These are phyloP conservation scores for Rattus rattus DNA, from an alignment of 2,113 vertebrate genomes.

Conservation along the genomic window DNA sequence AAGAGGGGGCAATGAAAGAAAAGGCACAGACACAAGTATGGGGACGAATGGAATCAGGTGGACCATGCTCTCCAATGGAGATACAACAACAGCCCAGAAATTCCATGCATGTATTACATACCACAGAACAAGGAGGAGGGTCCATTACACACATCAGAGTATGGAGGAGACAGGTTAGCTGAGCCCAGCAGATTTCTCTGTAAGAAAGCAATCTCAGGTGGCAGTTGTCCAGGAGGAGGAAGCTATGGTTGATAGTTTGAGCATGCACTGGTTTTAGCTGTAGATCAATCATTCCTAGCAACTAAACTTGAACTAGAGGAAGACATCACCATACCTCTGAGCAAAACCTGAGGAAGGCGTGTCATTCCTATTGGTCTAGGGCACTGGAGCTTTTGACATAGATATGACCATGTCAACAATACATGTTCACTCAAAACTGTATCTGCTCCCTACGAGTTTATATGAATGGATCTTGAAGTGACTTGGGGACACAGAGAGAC, in stretches of 20 bases:
- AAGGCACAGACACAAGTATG: background rate
- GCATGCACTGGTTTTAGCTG: background rate
- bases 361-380: background rate
- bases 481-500: background rate
- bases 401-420: background rate
- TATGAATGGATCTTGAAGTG: background rate
- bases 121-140: background rate
- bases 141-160: background rate
- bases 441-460: background rate
- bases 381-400: background rate
- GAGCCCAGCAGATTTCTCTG: background rate
- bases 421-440: background rate
- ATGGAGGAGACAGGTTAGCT: background rate
- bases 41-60: background rate
- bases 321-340: background rate
- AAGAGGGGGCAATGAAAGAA: background rate
- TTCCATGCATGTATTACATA: background rate
- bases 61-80: background rate
- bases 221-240: background rate
- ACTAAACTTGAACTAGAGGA: background rate
- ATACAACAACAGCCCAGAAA: background rate
- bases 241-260: background rate
- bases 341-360: background rate
- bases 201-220: background rate
- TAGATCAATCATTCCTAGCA: background rate